Evolutionary conservation across 2,888 invertebrate genomes (phyloP).

Genomic region (Hypselothyrea guttata): DNA sequence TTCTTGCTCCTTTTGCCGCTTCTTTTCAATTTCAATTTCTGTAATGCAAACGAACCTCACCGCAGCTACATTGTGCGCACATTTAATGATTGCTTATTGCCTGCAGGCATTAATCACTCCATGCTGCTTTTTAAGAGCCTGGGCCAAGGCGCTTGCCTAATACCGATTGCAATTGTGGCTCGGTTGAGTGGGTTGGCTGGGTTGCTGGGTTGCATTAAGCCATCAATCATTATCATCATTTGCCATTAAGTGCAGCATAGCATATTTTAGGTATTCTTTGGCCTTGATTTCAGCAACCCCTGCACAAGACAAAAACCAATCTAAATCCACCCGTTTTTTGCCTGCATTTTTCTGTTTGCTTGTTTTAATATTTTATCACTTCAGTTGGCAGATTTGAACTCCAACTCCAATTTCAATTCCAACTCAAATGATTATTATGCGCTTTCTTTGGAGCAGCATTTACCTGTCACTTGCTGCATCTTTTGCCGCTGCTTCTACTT

Average conservation of each 20-base stretch:
- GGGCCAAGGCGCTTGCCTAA: slow-evolving; percentile 4
- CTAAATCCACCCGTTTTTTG: slow-evolving; percentile 14
- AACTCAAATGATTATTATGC: background rate
- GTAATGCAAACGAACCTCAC: slow-evolving; percentile 49
- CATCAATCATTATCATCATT: slow-evolving; percentile 77
- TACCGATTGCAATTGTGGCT: slow-evolving; percentile 28
- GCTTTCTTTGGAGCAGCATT: slow-evolving; percentile 7
- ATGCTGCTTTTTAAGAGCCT: background rate
- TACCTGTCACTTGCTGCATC: slow-evolving; percentile 46
- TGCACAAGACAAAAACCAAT: slow-evolving; percentile 31
- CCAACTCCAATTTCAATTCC: background rate
- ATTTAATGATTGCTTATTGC: slow-evolving; percentile 74
- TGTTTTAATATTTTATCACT: slow-evolving; percentile 75
- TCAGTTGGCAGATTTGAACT: slow-evolving; percentile 48
- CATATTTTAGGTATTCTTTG: slow-evolving; percentile 22
- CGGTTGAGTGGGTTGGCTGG: slow-evolving; percentile 21
- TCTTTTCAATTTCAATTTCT: slow-evolving; percentile 55
- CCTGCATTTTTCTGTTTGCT: slow-evolving; percentile 28
- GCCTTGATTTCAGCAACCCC: slow-evolving; percentile 59
- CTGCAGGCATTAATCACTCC: slow-evolving; percentile 14
- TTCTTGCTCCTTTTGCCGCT: background rate
- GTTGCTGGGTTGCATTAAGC: slow-evolving; percentile 52
- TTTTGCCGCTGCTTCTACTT: slow-evolving; percentile 20
- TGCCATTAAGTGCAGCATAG: slow-evolving; percentile 68
- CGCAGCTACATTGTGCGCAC: slow-evolving; percentile 36